These are phyloP conservation scores for Rhizomys pruinosus DNA, from an alignment of 2,113 vertebrate species.

Conservation along the genomic window DNA sequence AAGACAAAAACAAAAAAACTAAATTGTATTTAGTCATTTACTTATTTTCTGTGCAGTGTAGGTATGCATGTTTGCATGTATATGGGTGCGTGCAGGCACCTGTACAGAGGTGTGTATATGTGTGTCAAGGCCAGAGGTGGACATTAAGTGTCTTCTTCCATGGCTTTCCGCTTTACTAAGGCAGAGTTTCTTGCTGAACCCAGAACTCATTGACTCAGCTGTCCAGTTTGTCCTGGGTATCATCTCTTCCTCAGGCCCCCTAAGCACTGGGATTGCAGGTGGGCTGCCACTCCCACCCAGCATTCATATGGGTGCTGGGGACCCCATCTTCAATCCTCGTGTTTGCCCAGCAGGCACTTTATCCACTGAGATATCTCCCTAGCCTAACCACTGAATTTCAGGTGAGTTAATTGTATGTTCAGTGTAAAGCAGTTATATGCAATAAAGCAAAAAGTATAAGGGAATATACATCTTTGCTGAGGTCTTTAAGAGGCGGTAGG, in stretches of 20 bases:
- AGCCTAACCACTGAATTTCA: not conserved
- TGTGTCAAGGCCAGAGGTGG: not conserved
- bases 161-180: not conserved
- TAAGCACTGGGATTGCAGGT: not conserved
- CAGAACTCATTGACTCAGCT: not conserved
- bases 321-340: no score
- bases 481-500: not conserved
- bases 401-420: not conserved
- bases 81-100: no score
- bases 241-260: not conserved
- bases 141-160: no score
- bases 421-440: not conserved
- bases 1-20: no score
- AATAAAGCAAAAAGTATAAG: not conserved
- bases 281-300: no score
- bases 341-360: fast-evolving
- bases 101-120: not conserved
- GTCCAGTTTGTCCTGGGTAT: not conserved
- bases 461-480: not conserved
- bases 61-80: no score
- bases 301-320: no score
- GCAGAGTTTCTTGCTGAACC: not conserved
- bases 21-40: no score
- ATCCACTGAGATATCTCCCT: not conserved
- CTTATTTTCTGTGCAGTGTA: no score